These are phyloP conservation scores for Pipa parva DNA, from an alignment of 2,113 vertebrate species.

Conservation along the genomic window DNA sequence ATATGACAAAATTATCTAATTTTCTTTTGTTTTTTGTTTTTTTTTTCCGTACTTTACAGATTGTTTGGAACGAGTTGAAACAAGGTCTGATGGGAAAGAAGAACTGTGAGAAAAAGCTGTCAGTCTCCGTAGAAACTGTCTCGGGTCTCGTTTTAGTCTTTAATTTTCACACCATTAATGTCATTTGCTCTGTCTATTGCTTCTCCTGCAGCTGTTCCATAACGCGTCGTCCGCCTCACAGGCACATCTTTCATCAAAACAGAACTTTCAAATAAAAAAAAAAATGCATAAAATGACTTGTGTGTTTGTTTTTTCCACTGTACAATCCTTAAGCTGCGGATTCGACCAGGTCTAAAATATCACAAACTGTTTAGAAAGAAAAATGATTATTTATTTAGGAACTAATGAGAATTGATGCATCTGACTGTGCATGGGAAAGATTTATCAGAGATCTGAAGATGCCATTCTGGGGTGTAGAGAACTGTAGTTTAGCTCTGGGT, in stretches of 20 bases:
- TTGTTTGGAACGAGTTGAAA: conserved; percentile 46
- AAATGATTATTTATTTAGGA: not conserved
- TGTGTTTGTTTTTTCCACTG: not conserved
- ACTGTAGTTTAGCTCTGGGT: no score
- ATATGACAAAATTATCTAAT: no score
- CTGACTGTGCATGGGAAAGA: not conserved
- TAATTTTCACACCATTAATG: conserved; percentile 75
- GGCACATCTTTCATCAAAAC: conserved; percentile 1
- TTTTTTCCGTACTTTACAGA: conserved; percentile 24
- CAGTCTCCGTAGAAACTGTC: conserved; percentile 61
- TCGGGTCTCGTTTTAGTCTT: conserved; percentile 51
- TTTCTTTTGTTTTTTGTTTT: not conserved
- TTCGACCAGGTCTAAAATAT: not conserved
- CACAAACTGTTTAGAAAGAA: no score
- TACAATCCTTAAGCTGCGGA: not conserved
- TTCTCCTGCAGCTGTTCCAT: conserved; percentile 46
- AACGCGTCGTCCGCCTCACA: conserved; percentile 10
- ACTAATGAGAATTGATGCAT: not conserved
- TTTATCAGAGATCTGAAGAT: not conserved
- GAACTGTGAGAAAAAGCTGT: conserved; percentile 62
- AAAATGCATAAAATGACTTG: no score
- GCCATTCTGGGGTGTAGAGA: not conserved
- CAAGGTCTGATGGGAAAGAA: conserved; percentile 57
- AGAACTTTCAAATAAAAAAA: not conserved
- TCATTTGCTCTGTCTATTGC: conserved; percentile 63